Evolutionary conservation across 2,888 invertebrate genomes (phyloP).

Genomic region (Anticlea derivata): DNA sequence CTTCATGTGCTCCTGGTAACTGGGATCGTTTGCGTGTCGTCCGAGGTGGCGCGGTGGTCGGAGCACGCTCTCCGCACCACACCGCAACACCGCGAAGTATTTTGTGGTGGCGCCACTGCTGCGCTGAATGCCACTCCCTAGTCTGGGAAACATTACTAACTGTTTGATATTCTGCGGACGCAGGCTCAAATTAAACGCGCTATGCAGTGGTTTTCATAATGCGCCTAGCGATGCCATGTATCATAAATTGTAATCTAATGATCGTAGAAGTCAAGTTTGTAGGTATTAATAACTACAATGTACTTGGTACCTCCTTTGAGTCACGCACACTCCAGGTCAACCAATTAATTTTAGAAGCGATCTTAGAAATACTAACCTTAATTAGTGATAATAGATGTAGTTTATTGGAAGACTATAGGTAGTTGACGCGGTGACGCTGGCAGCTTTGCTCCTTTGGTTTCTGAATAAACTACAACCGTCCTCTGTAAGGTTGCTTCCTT

Average conservation of each 20-base stretch:
- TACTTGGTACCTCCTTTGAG: too few species aligned
- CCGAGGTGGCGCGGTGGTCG: slow-evolving; percentile 78
- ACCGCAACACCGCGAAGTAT: slow-evolving; percentile 25
- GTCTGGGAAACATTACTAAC: slow-evolving; percentile 7
- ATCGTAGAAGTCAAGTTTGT: too few species aligned
- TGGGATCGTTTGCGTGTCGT: slow-evolving; percentile 80
- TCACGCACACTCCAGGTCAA: too few species aligned
- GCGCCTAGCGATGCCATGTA: slow-evolving; percentile 6
- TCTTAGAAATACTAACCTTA: too few species aligned
- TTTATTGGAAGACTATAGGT: too few species aligned
- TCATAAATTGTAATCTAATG: slow-evolving; percentile 9
- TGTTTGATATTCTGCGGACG: slow-evolving; percentile 13
- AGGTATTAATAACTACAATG: too few species aligned
- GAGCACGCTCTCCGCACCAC: slow-evolving; percentile 41
- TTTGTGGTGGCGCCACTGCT: slow-evolving; percentile 24
- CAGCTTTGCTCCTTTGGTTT: too few species aligned
- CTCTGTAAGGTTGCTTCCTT: too few species aligned
- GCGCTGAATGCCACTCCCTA: slow-evolving; percentile 13
- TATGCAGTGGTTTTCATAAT: slow-evolving; percentile 8
- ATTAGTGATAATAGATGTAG: too few species aligned
- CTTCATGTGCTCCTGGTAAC: slow-evolving; percentile 67
- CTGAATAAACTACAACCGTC: too few species aligned
- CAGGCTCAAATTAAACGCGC: not conserved
- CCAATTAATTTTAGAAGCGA: too few species aligned
- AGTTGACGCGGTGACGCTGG: too few species aligned